These are phyloP conservation scores for Spodoptera exigua DNA, from an alignment of 2,888 invertebrate species.

Conservation along the genomic window DNA sequence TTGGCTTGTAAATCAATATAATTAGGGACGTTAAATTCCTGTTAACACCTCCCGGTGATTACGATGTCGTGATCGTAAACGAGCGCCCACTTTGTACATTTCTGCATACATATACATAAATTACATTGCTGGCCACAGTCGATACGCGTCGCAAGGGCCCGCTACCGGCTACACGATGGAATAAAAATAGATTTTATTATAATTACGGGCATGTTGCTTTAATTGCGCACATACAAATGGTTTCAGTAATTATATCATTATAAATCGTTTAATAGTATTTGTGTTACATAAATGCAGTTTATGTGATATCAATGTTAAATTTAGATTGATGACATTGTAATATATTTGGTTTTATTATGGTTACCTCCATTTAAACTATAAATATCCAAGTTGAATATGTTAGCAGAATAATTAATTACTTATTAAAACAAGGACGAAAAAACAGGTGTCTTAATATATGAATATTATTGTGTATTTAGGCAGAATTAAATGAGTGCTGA, in stretches of 20 bases:
- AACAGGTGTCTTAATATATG: too few species aligned
- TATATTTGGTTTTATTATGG: too few species aligned
- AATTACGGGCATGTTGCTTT: conserved; percentile 36
- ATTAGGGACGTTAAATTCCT: conserved; percentile 66
- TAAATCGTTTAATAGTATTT: conserved; percentile 6
- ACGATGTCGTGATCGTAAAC: conserved; percentile 64
- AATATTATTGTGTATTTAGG: too few species aligned
- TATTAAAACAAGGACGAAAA: too few species aligned
- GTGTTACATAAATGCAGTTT: too few species aligned
- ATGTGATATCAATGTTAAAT: too few species aligned
- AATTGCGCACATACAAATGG: conserved; percentile 27
- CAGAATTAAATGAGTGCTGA: too few species aligned
- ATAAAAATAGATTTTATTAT: conserved; percentile 54
- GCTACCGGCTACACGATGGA: conserved; percentile 50
- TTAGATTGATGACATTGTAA: too few species aligned
- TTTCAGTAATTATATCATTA: conserved; percentile 28
- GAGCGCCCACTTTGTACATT: conserved; percentile 63
- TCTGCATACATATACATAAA: conserved; percentile 69
- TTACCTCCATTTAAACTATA: too few species aligned
- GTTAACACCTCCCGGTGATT: conserved; percentile 67
- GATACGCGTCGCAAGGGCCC: conserved; percentile 28
- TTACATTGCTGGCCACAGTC: conserved; percentile 59
- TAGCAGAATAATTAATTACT: too few species aligned
- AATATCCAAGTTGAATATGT: too few species aligned
- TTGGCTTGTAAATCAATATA: conserved; percentile 70